Percentiles rank a stretch among this genome's conserved stretches.
phyloP scores from a whole-genome alignment of 2,113 vertebrate genomes.

The Vicugna pacos region DNA sequence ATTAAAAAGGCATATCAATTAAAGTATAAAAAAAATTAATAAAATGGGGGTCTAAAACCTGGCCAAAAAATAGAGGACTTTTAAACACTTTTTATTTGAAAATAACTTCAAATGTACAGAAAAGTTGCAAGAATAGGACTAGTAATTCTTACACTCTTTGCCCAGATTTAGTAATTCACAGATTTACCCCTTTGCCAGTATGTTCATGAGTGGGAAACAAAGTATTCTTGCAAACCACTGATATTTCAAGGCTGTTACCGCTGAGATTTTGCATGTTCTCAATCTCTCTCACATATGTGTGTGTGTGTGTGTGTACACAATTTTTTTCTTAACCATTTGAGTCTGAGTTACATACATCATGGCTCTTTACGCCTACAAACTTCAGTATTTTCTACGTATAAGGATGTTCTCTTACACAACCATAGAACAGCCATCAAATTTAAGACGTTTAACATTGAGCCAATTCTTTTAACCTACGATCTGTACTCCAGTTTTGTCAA shows the following conservation, averaged over 20 bases:
- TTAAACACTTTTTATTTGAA: not conserved
- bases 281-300: not conserved
- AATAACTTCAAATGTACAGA: constrained; percentile 24
- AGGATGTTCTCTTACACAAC: constrained; percentile 10
- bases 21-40: constrained; percentile 2
- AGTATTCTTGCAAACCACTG: not conserved
- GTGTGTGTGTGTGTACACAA: not conserved
- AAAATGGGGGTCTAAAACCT: not conserved
- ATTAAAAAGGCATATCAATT: not conserved
- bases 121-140: not conserved
- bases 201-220: constrained; percentile 16
- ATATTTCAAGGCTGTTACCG: not conserved
- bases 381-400: not conserved
- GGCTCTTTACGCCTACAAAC: not conserved
- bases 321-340: not conserved
- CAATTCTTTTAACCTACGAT: not conserved
- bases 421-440: not conserved
- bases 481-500: not conserved
- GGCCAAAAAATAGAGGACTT: not conserved
- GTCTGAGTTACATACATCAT: not conserved
- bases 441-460: not conserved
- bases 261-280: not conserved
- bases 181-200: not conserved
- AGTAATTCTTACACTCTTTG: not conserved
- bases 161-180: not conserved